Conservation (phyloP, 2,113 vertebrate species). For the Prolemur simus region DNA sequence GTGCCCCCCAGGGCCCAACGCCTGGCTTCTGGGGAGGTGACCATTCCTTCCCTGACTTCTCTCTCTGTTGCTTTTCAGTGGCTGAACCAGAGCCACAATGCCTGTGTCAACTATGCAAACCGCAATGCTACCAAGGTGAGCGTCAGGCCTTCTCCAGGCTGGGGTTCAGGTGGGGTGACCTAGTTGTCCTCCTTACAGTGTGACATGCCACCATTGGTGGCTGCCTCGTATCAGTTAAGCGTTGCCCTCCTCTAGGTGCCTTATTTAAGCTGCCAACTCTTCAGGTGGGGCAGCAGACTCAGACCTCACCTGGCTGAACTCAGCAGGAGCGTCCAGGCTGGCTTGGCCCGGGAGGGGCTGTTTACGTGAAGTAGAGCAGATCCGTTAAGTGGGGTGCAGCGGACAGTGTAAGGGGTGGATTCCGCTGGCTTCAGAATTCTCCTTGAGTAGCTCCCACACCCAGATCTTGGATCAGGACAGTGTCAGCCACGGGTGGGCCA, state of each 20-base stretch:
- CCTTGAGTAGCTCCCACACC: neutral
- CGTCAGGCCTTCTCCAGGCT: accelerated
- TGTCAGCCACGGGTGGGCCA: neutral
- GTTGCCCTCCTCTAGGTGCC: neutral
- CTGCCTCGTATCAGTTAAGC: neutral
- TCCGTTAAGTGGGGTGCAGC: too few relatives aligned
- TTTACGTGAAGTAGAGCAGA: too few relatives aligned
- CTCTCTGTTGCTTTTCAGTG: constrained; percentile 83
- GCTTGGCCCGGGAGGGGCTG: neutral
- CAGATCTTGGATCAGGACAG: neutral
- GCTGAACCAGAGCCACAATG: constrained; percentile 98
- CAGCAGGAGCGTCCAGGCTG: neutral
- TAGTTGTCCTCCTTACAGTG: neutral
- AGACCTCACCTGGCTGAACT: too few relatives aligned
- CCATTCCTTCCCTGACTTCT: neutral
- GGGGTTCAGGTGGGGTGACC: neutral
- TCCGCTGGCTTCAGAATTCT: neutral
- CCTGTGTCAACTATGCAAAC: constrained; percentile 97
- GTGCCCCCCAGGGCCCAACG: neutral
- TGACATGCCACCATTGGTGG: neutral
- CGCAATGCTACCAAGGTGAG: constrained; percentile 95
- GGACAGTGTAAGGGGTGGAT: neutral
- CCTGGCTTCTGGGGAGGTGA: neutral
- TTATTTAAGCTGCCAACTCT: neutral
- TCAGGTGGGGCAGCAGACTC: neutral